Evolutionary conservation across 2,797 vertebrate species (phyloP).

Genomic region (Triplophysa bombifrons): DNA sequence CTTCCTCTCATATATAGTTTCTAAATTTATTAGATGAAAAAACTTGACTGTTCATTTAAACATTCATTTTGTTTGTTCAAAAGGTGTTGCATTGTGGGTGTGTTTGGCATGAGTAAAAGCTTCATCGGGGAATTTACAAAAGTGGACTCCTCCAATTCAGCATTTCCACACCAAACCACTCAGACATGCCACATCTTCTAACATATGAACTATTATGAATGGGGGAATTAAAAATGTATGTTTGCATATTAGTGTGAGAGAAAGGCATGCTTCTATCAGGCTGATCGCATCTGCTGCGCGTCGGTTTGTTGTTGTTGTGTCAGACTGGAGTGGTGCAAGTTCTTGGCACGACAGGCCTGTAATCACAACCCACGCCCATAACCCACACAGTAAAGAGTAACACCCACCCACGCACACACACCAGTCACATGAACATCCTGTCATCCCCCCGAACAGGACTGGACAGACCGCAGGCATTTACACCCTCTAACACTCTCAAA

Average conservation of each 20-base stretch:
- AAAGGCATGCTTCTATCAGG: slow-evolving; percentile 37
- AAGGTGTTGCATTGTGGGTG: slow-evolving; percentile 18
- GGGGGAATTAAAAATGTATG: slow-evolving; percentile 10
- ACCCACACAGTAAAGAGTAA: slow-evolving; percentile 69
- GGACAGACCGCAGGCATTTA: slow-evolving; percentile 51
- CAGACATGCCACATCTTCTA: slow-evolving; percentile 14
- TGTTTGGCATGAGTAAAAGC: slow-evolving; percentile 26
- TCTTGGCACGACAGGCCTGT: slow-evolving; percentile 65
- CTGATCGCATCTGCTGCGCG: slow-evolving; percentile 61
- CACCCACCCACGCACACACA: slow-evolving; percentile 62
- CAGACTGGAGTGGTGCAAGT: slow-evolving; percentile 65
- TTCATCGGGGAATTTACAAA: slow-evolving; percentile 30
- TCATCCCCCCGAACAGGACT: slow-evolving; percentile 52
- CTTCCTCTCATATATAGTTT: background rate
- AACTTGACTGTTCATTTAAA: slow-evolving; percentile 1
- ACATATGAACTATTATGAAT: slow-evolving; percentile 34
- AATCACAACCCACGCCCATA: slow-evolving; percentile 77
- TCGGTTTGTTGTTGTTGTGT: slow-evolving; percentile 61
- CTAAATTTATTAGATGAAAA: slow-evolving; percentile 22
- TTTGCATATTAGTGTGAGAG: background rate
- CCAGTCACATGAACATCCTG: slow-evolving; percentile 59
- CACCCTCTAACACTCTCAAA: slow-evolving; percentile 40
- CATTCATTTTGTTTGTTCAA: background rate
- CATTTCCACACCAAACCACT: slow-evolving; percentile 17
- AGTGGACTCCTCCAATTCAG: background rate